These are phyloP conservation scores for Pygoscelis antarcticus DNA, from an alignment of 2,113 vertebrate genomes.

Conservation along the genomic window DNA sequence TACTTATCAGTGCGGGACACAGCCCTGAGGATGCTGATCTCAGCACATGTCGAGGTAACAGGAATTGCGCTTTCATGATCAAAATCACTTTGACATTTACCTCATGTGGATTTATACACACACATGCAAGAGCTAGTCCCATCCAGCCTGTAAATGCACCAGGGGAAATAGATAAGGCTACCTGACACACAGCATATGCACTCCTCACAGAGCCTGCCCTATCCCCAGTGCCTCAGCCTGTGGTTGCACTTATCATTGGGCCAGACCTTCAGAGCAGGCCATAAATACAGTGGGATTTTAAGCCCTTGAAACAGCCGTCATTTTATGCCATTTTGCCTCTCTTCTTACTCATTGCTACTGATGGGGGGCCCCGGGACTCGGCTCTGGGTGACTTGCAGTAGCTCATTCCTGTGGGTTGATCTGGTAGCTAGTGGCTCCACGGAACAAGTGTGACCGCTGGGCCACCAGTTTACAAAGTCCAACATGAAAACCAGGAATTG, in stretches of 20 bases:
- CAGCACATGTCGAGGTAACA: accelerated
- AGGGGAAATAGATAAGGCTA: not conserved
- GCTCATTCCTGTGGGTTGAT: not conserved
- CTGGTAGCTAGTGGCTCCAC: not conserved
- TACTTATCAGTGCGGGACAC: not conserved
- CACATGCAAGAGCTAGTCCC: not conserved
- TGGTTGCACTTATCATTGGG: not conserved
- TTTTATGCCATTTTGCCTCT: not conserved
- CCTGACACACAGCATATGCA: not conserved
- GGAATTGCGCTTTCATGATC: not conserved
- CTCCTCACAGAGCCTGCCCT: not conserved
- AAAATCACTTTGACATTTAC: not conserved
- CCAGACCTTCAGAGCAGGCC: not conserved
- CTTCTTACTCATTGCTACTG: not conserved
- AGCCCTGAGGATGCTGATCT: not conserved
- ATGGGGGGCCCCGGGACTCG: accelerated
- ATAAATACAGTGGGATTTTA: not conserved
- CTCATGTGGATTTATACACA: not conserved
- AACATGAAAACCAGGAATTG: not conserved
- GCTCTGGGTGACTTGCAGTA: not conserved
- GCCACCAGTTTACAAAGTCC: not conserved
- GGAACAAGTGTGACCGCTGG: not conserved
- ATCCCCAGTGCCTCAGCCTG: not conserved
- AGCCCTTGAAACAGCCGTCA: accelerated
- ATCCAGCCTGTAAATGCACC: not conserved